Evolutionary conservation across 2,797 vertebrate genomes (phyloP).

Genomic region (Arctocebus calabarensis): DNA sequence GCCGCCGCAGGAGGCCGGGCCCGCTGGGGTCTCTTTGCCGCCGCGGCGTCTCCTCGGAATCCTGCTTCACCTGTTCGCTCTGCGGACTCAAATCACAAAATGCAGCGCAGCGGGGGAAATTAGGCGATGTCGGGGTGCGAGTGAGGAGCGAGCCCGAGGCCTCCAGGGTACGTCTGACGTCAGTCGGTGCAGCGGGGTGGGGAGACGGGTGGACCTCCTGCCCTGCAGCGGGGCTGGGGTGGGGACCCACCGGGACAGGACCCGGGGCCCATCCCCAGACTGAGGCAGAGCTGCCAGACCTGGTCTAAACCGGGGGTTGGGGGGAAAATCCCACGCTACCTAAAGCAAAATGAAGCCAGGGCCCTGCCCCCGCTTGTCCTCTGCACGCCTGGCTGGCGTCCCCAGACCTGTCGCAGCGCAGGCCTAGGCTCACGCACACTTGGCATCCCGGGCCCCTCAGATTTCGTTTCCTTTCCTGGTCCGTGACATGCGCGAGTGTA

Average conservation of each 20-base stretch:
- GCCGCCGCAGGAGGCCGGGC: not conserved
- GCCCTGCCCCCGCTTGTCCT: not conserved
- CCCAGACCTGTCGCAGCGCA: accelerated
- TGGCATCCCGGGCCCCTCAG: not conserved
- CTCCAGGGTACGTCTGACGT: too few relatives aligned
- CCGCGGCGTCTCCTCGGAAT: not conserved
- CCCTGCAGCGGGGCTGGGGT: too few relatives aligned
- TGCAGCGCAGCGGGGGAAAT: not conserved
- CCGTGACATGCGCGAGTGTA: accelerated
- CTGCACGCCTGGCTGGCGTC: not conserved
- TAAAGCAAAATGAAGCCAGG: not conserved
- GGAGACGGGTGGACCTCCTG: too few relatives aligned
- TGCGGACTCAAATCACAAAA: conserved; percentile 49
- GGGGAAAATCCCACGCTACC: not conserved
- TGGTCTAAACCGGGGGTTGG: not conserved
- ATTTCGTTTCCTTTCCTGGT: too few relatives aligned
- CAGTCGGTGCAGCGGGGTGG: too few relatives aligned
- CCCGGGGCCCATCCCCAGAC: not conserved
- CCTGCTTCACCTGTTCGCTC: not conserved
- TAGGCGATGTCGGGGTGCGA: not conserved
- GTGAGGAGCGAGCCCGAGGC: not conserved
- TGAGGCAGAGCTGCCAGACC: not conserved
- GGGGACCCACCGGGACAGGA: not conserved
- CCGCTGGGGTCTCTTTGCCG: not conserved
- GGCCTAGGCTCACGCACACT: not conserved